Percentiles rank a stretch among this genome's conserved stretches.
Conservation (phyloP, 2,113 vertebrate genomes). For the Nesogale talazaci region DNA sequence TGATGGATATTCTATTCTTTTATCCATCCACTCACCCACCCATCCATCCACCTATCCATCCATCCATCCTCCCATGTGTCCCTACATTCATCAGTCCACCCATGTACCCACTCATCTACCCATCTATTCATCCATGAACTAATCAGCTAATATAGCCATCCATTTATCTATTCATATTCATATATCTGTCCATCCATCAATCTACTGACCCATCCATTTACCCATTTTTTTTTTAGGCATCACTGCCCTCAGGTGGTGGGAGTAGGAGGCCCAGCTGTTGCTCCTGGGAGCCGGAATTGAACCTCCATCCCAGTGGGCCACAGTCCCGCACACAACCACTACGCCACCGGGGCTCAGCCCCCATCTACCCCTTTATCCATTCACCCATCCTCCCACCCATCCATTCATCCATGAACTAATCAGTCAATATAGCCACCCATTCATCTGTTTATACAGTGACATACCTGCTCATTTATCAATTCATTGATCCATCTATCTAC, state of each 20-base stretch:
- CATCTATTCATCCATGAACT: not conserved
- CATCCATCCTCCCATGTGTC: not conserved
- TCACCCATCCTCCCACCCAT: not conserved
- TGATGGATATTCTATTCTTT: not conserved
- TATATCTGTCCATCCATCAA: not conserved
- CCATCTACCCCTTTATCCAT: not conserved
- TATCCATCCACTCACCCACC: too few relatives aligned
- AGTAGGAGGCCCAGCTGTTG: too few relatives aligned
- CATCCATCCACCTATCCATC: not conserved
- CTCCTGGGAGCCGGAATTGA: too few relatives aligned
- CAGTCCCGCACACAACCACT: too few relatives aligned
- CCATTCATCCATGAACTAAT: not conserved
- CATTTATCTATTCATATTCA: too few relatives aligned
- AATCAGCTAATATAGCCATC: not conserved
- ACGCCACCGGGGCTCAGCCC: too few relatives aligned
- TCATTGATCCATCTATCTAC: not conserved
- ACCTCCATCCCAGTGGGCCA: too few relatives aligned
- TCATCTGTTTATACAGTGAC: not conserved
- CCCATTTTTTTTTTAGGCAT: too few relatives aligned
- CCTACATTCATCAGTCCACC: not conserved
- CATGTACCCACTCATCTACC: not conserved
- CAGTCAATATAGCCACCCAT: not conserved
- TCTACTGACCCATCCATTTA: not conserved
- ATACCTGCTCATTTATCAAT: not conserved
- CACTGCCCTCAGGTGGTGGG: too few relatives aligned